Base-by-base conservation (phyloP, 1,140 invertebrate species). In the Magallana ariakensis region DNA sequence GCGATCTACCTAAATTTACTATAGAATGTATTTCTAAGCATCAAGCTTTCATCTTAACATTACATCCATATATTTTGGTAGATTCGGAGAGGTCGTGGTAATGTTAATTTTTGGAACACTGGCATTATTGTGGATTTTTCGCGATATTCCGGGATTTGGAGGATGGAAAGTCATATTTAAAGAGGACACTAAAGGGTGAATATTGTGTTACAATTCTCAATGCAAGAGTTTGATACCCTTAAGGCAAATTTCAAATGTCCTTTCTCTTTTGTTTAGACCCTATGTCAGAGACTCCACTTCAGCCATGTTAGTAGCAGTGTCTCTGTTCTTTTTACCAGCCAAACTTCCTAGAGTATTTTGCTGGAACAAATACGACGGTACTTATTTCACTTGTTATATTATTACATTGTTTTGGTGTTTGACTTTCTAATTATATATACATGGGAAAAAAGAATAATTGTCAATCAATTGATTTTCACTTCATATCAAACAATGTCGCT, bases 71-170 rank as follows among this genome's bases (percentile, higher is more conserved):
- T n/a, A n/a, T 26, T 53, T 58, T 89, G 91, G 87, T 88, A 95
- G 95, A 83, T 96, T 95, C 89, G 97, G 98, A 81, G 98, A 99
- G 95, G 93, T 93, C 0, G 95, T 96, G 26, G 97, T 98, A 0
- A 96, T 97, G 46, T 88, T 96, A 9, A 94, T 98, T 13, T 99
- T 99, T 93, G 94, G 97, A 9, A 87, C 96, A 13, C 96, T 98
- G 9, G 96, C 98, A 1, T 88, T 97, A 70, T 95, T 99, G 85
- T 99, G 98, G 97, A 97, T 99, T 93, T 98, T 98, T 93, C 96
- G 98, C 75, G 96, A 97, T 70, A 98, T 98, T 0, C 97, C 97
- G 85, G 97, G 98, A 91, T 96, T 98, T 88, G 94, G 95, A 1
- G 97, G 97, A 19, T 98, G 97, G 96, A 93, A 92, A 6, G 83